Base-by-base conservation (phyloP, 2,113 vertebrate species). In the Sinocyclocheilus grahami region DNA sequence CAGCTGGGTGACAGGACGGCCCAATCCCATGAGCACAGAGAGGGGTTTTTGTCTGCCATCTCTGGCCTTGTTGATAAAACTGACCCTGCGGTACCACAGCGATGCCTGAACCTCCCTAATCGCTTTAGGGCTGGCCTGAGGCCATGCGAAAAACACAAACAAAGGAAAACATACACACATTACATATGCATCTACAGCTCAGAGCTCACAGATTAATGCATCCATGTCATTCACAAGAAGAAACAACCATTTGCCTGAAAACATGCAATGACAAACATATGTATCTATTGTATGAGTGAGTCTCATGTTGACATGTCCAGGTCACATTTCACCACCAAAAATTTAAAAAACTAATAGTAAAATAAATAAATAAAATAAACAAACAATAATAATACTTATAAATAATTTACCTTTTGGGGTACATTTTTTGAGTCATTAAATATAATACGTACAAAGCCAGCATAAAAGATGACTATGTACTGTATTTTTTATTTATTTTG, bases 81-180 rank as follows among this genome's bases (percentile, higher is more conserved):
- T 72, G 72, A 79, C 53, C 85, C 84, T 88, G 81, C 72, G 88
- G 90, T 86, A 88, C 88, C 46, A 48, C 89, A 89, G 92, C 84
- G 88, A 89, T 80, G 87, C 72, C 89, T 76, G 67, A 81, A 75
- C 89, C 79, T 84, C 75, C 60, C 79, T 91, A 90, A 93, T 92
- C 88, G 86, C 87, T 88, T 88, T 89, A 80, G 84, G 86, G 58
- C 77, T 80, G 77, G 75, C 69, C 78, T 74, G 85, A 77, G 86
- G 86, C 51, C 27, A 2, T 78, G 67, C 76, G 60, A 48, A 80
- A 89, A 69, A 72, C 55, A 84, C 79, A 88, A 53, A 48, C n/a
- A 46, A 5, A 2, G 16, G 53, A 55, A 18, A 20, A 58, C 8
- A 83, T 33, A 67, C 18, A 63, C 13, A 88, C 30, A 71, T 71